Conservation (phyloP, 2,888 invertebrate species). For the Mythimna lalbum region DNA sequence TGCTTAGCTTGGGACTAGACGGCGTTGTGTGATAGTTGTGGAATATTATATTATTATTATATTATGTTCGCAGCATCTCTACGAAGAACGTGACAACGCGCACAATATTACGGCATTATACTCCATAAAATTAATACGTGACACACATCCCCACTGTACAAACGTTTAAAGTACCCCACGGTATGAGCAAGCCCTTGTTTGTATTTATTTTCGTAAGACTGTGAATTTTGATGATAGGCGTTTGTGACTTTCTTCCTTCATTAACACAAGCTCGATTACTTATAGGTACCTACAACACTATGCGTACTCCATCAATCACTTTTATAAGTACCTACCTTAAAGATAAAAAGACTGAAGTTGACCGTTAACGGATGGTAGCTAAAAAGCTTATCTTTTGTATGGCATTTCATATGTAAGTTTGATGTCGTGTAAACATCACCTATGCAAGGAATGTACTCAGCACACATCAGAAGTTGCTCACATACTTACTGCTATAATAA, state of each 20-base stretch:
- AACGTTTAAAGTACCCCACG: conserved; percentile 23
- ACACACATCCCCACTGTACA: conserved; percentile 38
- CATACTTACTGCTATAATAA: conserved; percentile 56
- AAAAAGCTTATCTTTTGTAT: conserved; percentile 54
- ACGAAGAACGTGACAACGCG: conserved; percentile 56
- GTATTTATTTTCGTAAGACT: conserved; percentile 11
- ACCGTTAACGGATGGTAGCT: conserved; percentile 35
- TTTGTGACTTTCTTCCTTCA: not conserved
- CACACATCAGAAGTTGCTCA: conserved; percentile 60
- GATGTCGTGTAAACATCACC: conserved; percentile 59
- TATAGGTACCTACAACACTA: not conserved
- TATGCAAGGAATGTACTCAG: conserved; percentile 61
- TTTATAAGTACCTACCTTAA: conserved; percentile 29
- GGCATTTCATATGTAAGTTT: conserved; percentile 53
- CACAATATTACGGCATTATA: conserved; percentile 43
- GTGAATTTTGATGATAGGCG: conserved; percentile 37
- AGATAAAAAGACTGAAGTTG: conserved; percentile 52
- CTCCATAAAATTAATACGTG: conserved; percentile 61
- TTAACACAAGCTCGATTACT: conserved; percentile 13
- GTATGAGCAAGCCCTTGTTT: conserved; percentile 20
- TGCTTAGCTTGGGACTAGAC: too few species aligned
- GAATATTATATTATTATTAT: too few species aligned
- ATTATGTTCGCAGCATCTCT: conserved; percentile 63
- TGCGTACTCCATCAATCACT: conserved; percentile 50
- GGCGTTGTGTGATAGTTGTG: too few species aligned